Evolutionary conservation across 2,113 vertebrate species (phyloP), one percentile per base, ranked within the genome.

Genomic region (Sitta europaea): DNA sequence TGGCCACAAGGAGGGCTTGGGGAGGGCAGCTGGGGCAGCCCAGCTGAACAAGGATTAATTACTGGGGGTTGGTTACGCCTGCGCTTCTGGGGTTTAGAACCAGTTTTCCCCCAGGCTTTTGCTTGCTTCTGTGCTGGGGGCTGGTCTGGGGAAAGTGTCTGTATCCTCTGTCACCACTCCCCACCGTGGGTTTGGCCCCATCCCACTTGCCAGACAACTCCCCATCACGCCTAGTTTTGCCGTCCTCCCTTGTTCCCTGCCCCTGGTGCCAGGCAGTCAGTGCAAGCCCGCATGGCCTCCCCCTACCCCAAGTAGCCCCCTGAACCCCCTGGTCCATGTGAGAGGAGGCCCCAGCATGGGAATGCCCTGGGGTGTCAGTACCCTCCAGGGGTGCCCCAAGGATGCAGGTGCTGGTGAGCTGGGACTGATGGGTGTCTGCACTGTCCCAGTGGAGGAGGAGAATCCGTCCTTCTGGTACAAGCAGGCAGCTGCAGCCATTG

Each of bases 381-480:
- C 33, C 76, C 70, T 18, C 15, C 45, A 31, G 25, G 18, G 27
- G 6, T 48, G 2, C 7, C 45, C 24, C 12, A 8, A 55, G 18
- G 53, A 6, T 33, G 38, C 1, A 7, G 14, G 47, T n/a, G 12
- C 47, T 36, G 23, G 27, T 3, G 22, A 51, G 15, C 24, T 43
- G 48, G 27, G 14, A n/a, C 40, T 91, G 42, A 96, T 1, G 6
- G 27, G 5, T 45, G 5, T 48, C 68, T 75, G 35, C 58, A 50
- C 28, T 19, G 29, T 87, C 33, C 10, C 92, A 98, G 98, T 0
- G 33, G 98, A 98, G 63, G 99, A 99, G 85, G 96, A 98, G 80
- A 61, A 97, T 2, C 98, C 99, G 0, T 78, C 84, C 11, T 99
- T 98, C 95, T 99, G 99, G 99, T 98, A 99, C 82, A 74, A 75